phyloP scores from a whole-genome alignment of 2,113 vertebrate species.

The Sinocyclocheilus anshuiensis region DNA sequence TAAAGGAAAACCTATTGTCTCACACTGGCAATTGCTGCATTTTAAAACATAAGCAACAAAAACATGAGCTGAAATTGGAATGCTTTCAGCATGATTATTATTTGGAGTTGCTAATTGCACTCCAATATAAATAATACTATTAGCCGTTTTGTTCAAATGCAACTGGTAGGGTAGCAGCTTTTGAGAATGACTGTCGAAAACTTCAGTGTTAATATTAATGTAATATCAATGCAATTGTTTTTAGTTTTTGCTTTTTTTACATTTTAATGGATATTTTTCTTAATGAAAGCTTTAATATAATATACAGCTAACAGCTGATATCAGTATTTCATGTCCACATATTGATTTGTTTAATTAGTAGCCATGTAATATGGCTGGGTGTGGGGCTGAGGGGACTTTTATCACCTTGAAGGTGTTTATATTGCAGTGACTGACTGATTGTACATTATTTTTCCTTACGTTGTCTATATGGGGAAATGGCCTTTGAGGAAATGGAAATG shows the following conservation, averaged over 20 bases:
- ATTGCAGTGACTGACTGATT: neutral
- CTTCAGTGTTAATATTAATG: neutral
- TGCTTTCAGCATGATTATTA: neutral
- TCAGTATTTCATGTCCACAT: neutral
- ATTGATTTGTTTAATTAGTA: neutral
- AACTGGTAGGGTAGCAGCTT: neutral
- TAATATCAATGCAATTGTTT: no score
- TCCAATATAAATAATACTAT: neutral
- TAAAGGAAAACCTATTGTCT: neutral
- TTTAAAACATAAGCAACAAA: neutral
- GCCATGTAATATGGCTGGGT: neutral
- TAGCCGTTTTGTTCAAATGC: neutral
- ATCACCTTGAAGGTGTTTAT: neutral
- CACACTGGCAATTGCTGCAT: neutral
- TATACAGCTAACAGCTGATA: neutral
- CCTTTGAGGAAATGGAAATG: neutral
- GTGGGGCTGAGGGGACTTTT: neutral
- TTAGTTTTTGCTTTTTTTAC: no score
- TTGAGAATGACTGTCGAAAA: neutral
- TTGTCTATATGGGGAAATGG: neutral
- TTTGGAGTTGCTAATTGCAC: neutral
- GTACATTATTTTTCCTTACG: neutral
- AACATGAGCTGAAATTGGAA: neutral
- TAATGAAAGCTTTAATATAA: neutral
- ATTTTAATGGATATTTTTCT: no score